These are phyloP conservation scores for Muntiacus reevesi DNA, from an alignment of 2,113 vertebrate species.

Conservation along the genomic window DNA sequence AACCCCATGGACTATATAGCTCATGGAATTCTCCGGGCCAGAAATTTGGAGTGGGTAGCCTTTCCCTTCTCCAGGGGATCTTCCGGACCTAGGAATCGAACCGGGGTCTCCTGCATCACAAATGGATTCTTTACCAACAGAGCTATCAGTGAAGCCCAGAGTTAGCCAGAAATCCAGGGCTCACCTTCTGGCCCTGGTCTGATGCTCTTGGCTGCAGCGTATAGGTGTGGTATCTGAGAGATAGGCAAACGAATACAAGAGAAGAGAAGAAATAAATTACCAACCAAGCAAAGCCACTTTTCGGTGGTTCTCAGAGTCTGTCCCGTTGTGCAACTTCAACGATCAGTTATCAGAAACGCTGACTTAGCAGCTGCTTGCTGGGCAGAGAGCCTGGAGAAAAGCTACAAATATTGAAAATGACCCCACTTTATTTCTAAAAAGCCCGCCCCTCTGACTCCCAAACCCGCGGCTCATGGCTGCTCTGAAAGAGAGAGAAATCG, in stretches of 20 bases:
- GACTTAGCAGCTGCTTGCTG: background rate
- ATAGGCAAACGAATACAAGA: background rate
- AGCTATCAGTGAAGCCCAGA: background rate
- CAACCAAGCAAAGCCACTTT: background rate
- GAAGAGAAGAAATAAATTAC: background rate
- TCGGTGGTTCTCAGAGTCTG: background rate
- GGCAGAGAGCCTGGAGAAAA: background rate
- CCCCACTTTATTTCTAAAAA: background rate
- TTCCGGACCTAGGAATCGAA: background rate
- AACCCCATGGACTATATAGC: background rate
- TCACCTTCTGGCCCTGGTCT: background rate
- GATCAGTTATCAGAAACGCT: background rate
- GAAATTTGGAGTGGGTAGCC: background rate
- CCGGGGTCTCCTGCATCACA: background rate
- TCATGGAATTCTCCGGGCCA: background rate
- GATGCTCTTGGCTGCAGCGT: background rate
- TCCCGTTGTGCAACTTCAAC: background rate
- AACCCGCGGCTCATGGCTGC: background rate
- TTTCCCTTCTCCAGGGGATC: background rate
- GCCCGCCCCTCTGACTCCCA: too few relatives aligned
- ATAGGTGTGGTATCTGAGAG: background rate
- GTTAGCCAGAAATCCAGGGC: too few relatives aligned
- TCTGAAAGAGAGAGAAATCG: background rate
- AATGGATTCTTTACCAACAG: fast-evolving
- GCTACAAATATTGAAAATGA: background rate